A percentile compares a stretch with the other conserved stretches of the same genome.
phyloP scores from a whole-genome alignment of 2,797 vertebrate genomes.

The Paramormyrops hopkinsi region DNA sequence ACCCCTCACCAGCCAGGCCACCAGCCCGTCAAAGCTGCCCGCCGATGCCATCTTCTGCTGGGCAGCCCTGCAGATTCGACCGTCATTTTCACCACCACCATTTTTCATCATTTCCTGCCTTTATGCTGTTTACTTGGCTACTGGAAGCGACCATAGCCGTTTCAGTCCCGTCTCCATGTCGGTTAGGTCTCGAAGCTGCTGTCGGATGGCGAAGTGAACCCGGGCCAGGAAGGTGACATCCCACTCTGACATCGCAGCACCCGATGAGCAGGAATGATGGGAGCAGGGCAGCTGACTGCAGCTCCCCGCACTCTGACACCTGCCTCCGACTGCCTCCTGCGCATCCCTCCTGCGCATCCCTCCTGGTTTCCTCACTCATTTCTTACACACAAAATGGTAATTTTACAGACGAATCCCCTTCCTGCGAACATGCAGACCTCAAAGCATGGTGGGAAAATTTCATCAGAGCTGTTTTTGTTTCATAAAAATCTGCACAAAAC shows the following conservation, averaged over 20 bases:
- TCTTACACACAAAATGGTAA: not conserved
- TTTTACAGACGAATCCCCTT: not conserved
- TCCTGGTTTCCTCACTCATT: not conserved
- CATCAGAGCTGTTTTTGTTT: not conserved
- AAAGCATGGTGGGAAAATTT: not conserved
- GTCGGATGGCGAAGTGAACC: not conserved
- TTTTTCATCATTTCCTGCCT: not conserved
- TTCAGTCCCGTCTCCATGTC: not conserved
- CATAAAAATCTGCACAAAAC: not conserved
- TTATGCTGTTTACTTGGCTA: not conserved
- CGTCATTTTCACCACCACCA: not conserved
- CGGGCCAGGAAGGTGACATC: not conserved
- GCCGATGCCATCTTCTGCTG: not conserved
- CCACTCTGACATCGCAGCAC: not conserved
- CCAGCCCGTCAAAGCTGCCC: not conserved
- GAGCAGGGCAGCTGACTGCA: not conserved
- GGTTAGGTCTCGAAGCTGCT: not conserved
- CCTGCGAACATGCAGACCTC: not conserved
- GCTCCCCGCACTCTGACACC: not conserved
- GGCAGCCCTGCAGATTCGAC: not conserved
- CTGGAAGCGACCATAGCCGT: not conserved
- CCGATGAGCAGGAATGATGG: not conserved
- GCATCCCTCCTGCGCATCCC: not conserved
- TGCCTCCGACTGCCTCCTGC: not conserved
- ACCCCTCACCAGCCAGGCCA: not conserved